These are phyloP conservation scores for Papio anubis DNA, from an alignment of 2,113 vertebrate species.

Conservation along the genomic window DNA sequence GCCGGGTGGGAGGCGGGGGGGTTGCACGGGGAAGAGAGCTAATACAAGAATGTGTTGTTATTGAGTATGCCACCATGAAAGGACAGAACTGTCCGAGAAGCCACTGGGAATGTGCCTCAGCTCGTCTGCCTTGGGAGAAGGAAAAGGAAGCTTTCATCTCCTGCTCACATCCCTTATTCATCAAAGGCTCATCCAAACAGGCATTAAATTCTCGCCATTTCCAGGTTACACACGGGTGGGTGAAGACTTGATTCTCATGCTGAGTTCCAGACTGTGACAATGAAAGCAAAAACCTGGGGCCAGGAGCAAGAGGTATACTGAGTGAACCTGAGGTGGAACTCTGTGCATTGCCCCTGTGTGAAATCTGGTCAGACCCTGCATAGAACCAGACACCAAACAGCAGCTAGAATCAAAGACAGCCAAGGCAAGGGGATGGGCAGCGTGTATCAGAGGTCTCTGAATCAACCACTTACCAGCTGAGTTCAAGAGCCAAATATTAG, in stretches of 20 bases:
- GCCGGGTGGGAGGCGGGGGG: too few species aligned
- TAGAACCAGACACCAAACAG: accelerated
- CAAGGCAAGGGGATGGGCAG: background rate
- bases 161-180: accelerated
- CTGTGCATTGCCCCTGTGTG: accelerated
- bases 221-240: background rate
- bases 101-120: accelerated
- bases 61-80: accelerated
- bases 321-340: accelerated
- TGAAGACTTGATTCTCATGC: background rate
- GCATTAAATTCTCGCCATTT: accelerated
- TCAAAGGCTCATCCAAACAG: background rate
- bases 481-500: background rate
- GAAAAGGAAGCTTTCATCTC: background rate
- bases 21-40: background rate
- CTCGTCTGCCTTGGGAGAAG: background rate
- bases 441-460: accelerated
- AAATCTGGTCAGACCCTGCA: accelerated
- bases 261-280: background rate
- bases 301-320: background rate
- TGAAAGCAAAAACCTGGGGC: background rate
- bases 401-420: background rate
- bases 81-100: background rate
- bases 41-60: accelerated
- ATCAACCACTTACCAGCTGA: background rate